Conservation (phyloP, 2,888 invertebrate species). For the Cantharis nigra region DNA sequence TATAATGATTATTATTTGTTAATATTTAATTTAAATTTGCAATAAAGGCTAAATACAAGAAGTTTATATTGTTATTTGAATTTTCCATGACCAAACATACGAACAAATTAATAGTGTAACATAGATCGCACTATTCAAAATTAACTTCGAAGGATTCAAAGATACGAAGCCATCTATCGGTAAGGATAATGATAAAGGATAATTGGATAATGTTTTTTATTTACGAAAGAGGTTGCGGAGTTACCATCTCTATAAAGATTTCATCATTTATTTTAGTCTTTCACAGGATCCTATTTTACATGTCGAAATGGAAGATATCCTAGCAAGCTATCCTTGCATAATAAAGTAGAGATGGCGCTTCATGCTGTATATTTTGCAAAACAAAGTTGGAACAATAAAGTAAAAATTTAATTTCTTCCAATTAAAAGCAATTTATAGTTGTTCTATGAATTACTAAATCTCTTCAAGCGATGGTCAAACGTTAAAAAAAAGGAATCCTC, state of each 20-base stretch:
- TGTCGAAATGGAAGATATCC: not conserved
- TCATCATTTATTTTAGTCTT: not conserved
- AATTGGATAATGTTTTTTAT: too few species aligned
- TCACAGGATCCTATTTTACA: not conserved
- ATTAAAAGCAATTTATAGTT: too few species aligned
- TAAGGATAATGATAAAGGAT: too few species aligned
- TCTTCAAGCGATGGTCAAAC: too few species aligned
- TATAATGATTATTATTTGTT: conserved; percentile 10
- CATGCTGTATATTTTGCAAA: not conserved
- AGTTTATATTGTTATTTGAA: not conserved
- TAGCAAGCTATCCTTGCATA: not conserved
- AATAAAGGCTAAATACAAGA: not conserved
- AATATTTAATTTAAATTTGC: conserved; percentile 8
- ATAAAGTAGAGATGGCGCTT: not conserved
- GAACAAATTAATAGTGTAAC: not conserved
- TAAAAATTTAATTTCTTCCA: too few species aligned
- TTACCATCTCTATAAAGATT: not conserved
- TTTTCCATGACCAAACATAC: not conserved
- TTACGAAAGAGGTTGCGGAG: not conserved
- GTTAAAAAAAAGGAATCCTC: not conserved
- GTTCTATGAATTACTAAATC: too few species aligned
- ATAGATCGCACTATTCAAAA: not conserved
- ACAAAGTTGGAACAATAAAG: too few species aligned
- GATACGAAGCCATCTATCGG: not conserved
- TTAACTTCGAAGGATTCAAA: not conserved